Base-by-base conservation (phyloP, 2,113 vertebrate genomes). In the Phylloscopus trochilus region DNA sequence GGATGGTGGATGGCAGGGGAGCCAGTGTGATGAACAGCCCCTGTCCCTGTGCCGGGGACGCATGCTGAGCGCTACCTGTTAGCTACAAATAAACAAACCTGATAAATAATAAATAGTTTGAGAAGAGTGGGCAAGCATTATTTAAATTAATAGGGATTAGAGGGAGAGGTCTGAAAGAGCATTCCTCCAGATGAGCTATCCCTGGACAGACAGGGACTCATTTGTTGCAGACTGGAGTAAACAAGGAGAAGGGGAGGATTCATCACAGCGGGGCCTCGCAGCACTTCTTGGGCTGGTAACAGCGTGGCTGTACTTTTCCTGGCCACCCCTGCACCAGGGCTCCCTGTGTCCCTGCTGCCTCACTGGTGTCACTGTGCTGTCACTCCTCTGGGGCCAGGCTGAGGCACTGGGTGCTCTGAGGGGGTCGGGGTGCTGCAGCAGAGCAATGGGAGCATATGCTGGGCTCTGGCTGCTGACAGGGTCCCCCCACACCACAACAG, bases 101-200 rank as follows among this genome's bases (percentile, higher is more conserved):
- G 98, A 98, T 99, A 99, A 99, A 99, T 99, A 99, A 99, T 99
- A 98, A 99, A 99, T 99, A 98, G 98, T 98, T 98, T 97, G 97
- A 98, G 97, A 96, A 93, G 97, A 98, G 96, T 97, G 98, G 98
- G 98, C 97, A 97, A 98, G 97, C 97, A 94, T 98, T 98, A 98
- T 98, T 99, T 98, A 99, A 99, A 99, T 99, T 99, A 99, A 99
- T 99, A 99, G 98, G 98, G 98, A 99, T 99, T 99, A 99, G 98
- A 98, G 87, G 91, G 94, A 97, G 97, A 97, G 97, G 97, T 97
- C 98, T 98, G 96, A 96, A 97, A 92, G 96, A 97, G 96, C 94
- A 95, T 97, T 97, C 95, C 92, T 97, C 92, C 13, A 10, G 98
- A 97, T 97, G 96, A 96, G 95, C 94, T 97, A 97, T 97, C 92